Evolutionary conservation across 2,797 vertebrate genomes (phyloP).

Genomic region (Sciaenops ocellatus): DNA sequence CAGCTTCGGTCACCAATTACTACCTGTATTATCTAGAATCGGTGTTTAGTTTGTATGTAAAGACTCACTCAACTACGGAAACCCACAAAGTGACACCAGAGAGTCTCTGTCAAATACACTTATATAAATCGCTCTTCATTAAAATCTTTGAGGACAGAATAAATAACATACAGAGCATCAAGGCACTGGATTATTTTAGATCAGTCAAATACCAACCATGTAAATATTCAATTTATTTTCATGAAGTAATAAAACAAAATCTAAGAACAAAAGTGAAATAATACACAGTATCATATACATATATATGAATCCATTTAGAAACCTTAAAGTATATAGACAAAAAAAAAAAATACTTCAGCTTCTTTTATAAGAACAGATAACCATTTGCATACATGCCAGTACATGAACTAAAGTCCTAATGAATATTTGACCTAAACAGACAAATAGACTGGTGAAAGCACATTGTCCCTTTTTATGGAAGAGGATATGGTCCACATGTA

Average conservation of each 20-base stretch:
- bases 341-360: background rate
- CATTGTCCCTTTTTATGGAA: too few species aligned
- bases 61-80: background rate
- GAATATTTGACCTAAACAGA: background rate
- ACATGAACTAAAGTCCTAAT: background rate
- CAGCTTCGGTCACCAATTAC: too few species aligned
- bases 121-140: background rate
- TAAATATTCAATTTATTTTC: background rate
- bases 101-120: background rate
- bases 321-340: background rate
- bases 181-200: background rate
- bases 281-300: background rate
- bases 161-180: background rate
- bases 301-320: background rate
- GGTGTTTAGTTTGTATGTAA: too few species aligned
- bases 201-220: background rate
- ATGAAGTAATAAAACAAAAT: background rate
- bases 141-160: background rate
- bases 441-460: background rate
- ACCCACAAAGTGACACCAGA: background rate
- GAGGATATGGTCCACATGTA: too few species aligned
- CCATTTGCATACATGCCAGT: background rate
- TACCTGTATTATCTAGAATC: too few species aligned
- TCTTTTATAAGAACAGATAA: background rate
- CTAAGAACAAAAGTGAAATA: background rate